Percentiles rank a stretch among this genome's conserved stretches.
phyloP scores from a whole-genome alignment of 2,113 vertebrate species.

The Nipponia nippon region DNA sequence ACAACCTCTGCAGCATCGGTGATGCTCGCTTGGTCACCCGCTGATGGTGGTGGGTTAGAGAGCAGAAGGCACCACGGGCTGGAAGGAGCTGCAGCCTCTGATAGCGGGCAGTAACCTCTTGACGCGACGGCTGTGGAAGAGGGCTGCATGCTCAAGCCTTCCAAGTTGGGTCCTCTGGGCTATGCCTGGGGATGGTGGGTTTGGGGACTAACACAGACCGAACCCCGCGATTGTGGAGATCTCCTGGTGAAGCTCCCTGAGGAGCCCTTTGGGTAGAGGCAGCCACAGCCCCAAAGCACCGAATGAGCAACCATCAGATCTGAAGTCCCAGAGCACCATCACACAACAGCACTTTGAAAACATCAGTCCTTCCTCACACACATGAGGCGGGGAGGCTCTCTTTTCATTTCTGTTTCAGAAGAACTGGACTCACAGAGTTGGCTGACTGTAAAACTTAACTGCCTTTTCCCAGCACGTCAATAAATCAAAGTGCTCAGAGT shows the following conservation, averaged over 20 bases:
- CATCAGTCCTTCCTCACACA: accelerated
- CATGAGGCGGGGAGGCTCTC: accelerated
- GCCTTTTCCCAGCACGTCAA: neutral
- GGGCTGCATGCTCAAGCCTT: neutral
- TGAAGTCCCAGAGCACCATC: neutral
- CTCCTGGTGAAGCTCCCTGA: neutral
- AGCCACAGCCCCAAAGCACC: neutral
- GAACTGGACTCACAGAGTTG: neutral
- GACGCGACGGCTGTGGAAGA: neutral
- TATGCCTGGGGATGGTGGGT: neutral
- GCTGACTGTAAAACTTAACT: neutral
- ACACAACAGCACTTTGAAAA: accelerated
- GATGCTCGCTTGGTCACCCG: accelerated
- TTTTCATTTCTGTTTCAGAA: neutral
- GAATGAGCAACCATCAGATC: neutral
- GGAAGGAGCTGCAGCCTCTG: neutral
- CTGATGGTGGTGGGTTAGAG: neutral
- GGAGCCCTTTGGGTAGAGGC: neutral
- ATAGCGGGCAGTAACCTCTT: neutral
- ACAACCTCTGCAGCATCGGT: accelerated
- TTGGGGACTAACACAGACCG: neutral
- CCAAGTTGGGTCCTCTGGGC: neutral
- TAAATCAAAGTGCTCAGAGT: neutral
- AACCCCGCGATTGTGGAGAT: neutral
- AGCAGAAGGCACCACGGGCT: neutral